Percentiles rank a stretch among this genome's conserved stretches.
Evolutionary conservation across 2,888 invertebrate species (phyloP).

Genomic region (Crepidodera aurea): DNA sequence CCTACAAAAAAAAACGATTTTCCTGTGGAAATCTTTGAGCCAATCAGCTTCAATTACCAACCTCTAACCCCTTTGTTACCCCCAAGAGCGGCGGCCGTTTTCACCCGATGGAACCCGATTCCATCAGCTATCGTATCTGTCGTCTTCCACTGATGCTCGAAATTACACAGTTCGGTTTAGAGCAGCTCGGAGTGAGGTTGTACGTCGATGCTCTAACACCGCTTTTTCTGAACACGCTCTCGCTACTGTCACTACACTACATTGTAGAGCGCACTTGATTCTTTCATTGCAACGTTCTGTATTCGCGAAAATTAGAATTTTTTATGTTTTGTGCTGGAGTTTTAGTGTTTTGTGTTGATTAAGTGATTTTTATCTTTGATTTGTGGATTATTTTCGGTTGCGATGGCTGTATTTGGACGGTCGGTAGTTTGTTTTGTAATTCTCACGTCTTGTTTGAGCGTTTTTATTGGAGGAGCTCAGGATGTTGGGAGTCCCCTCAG

Average conservation of each 20-base stretch:
- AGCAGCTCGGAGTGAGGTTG: slow-evolving; percentile 37
- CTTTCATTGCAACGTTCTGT: slow-evolving; percentile 25
- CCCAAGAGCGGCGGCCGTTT: slow-evolving; percentile 46
- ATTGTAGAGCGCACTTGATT: not conserved
- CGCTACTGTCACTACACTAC: not conserved
- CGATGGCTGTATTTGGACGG: slow-evolving; percentile 54
- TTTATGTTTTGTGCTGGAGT: slow-evolving; percentile 12
- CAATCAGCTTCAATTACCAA: not conserved
- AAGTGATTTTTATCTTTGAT: slow-evolving; percentile 33
- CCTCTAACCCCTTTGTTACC: slow-evolving; percentile 22
- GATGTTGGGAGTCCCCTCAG: slow-evolving; percentile 75
- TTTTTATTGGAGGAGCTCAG: slow-evolving; percentile 66
- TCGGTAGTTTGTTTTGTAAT: slow-evolving; percentile 54
- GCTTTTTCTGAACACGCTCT: not conserved
- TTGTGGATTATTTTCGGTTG: slow-evolving; percentile 39
- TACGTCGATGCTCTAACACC: slow-evolving; percentile 35
- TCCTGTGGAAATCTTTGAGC: not conserved
- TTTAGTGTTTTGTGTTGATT: slow-evolving; percentile 37
- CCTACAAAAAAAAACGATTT: too few species aligned
- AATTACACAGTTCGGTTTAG: slow-evolving; percentile 51
- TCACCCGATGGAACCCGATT: slow-evolving; percentile 50
- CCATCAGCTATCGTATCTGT: slow-evolving; percentile 47
- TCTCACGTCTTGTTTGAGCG: slow-evolving; percentile 54
- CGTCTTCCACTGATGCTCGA: slow-evolving; percentile 28
- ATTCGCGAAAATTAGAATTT: not conserved